Percentiles rank a stretch among this genome's conserved stretches.
These are phyloP conservation scores for Malacoctenus gilli DNA, from an alignment of 2,797 vertebrate genomes.

Conservation along the genomic window DNA sequence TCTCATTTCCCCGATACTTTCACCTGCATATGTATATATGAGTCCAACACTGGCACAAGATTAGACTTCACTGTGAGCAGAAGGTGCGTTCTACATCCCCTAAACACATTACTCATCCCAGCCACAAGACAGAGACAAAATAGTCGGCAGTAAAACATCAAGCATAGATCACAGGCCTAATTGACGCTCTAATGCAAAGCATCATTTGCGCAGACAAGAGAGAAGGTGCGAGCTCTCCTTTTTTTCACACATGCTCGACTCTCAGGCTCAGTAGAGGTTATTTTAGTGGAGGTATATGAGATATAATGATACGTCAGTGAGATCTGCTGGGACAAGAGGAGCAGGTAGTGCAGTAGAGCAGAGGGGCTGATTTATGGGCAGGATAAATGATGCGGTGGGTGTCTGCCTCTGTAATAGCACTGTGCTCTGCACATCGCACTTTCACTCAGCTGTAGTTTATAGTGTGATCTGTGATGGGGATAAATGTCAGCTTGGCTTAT, in stretches of 20 bases:
- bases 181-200: conserved; percentile 64
- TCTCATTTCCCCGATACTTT: conserved; percentile 59
- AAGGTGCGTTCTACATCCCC: conserved; percentile 45
- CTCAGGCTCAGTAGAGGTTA: conserved; percentile 70
- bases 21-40: conserved; percentile 46
- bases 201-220: conserved; percentile 46
- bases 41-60: conserved; percentile 42
- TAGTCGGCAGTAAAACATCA: conserved; percentile 58
- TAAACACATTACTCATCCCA: conserved; percentile 53
- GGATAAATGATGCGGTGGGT: conserved; percentile 80
- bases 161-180: conserved; percentile 58
- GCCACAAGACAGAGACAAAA: conserved; percentile 50
- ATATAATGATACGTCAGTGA: conserved; percentile 78
- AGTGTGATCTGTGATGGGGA: conserved; percentile 76
- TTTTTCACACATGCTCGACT: conserved; percentile 60
- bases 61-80: conserved; percentile 52
- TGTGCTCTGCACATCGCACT: conserved; percentile 69
- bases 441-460: conserved; percentile 78
- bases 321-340: conserved; percentile 77
- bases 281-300: conserved; percentile 76
- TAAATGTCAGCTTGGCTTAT: conserved; percentile 79
- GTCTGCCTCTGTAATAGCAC: conserved; percentile 78
- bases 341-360: conserved; percentile 74
- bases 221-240: conserved; percentile 53
- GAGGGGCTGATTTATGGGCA: conserved; percentile 78